phyloP scores from a whole-genome alignment of 2,797 vertebrate species.

The Acrocephalus scirpaceus region DNA sequence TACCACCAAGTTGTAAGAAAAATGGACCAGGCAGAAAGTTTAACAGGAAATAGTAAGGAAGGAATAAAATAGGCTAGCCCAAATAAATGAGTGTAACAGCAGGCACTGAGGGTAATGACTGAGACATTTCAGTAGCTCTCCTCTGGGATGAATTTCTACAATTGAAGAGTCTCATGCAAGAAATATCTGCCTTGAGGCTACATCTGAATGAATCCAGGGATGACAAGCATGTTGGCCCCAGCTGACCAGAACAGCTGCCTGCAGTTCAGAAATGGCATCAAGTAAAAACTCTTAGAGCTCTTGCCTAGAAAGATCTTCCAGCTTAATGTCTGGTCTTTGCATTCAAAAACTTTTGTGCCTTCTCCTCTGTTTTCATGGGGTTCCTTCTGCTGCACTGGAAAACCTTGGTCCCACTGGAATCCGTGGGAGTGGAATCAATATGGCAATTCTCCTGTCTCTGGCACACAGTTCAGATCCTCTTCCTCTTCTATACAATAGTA shows the following conservation, averaged over 20 bases:
- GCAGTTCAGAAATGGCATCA: slow-evolving; percentile 3
- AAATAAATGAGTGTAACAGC: slow-evolving; percentile 8
- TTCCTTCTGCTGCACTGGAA: not conserved
- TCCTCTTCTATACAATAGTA: not conserved
- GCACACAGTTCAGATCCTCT: not conserved
- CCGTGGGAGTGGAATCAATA: not conserved
- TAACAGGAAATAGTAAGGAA: not conserved
- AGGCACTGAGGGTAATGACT: not conserved
- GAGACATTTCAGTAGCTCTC: not conserved
- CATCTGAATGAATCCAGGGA: not conserved
- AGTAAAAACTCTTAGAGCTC: not conserved
- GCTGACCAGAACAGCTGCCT: not conserved
- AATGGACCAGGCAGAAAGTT: not conserved
- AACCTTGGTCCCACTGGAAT: not conserved
- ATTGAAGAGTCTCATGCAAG: not conserved
- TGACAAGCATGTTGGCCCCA: not conserved
- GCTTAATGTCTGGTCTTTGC: not conserved
- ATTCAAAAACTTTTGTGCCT: not conserved
- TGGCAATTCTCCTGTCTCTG: not conserved
- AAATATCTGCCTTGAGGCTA: not conserved
- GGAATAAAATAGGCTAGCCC: slow-evolving; percentile 1
- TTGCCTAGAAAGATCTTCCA: not conserved
- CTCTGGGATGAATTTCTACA: not conserved
- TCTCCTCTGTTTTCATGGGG: not conserved
- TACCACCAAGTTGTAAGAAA: not conserved